A percentile compares a stretch with the other conserved stretches of the same genome.
phyloP scores from a whole-genome alignment of 1,140 invertebrate genomes.

The Cyclina sinensis region DNA sequence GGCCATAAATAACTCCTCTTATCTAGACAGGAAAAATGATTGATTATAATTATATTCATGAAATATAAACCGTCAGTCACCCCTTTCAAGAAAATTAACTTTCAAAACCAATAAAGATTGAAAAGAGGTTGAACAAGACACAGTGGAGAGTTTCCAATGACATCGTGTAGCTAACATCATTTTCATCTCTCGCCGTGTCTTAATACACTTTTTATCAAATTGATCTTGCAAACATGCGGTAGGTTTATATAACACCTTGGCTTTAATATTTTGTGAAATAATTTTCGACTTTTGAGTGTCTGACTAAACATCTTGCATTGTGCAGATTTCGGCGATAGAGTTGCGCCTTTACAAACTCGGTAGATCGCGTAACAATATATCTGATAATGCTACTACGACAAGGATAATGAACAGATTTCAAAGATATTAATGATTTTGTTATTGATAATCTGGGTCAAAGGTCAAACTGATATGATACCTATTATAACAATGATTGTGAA shows the following conservation, averaged over 20 bases:
- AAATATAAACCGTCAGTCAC: slow-evolving; percentile 60
- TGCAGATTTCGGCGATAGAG: background rate
- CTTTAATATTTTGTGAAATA: background rate
- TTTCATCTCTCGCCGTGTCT: background rate
- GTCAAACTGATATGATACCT: slow-evolving; percentile 34
- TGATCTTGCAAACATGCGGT: slow-evolving; percentile 29
- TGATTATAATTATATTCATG: slow-evolving; percentile 69
- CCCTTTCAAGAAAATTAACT: slow-evolving; percentile 68
- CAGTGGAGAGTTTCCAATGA: slow-evolving; percentile 4
- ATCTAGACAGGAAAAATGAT: slow-evolving; percentile 66
- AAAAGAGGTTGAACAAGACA: slow-evolving; percentile 16
- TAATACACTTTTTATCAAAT: slow-evolving; percentile 33
- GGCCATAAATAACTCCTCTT: slow-evolving; percentile 45
- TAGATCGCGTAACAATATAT: background rate
- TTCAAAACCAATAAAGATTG: slow-evolving; percentile 66
- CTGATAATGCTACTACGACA: slow-evolving; percentile 30
- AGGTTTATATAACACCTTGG: slow-evolving; percentile 28
- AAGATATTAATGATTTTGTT: slow-evolving; percentile 45
- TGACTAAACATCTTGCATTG: background rate
- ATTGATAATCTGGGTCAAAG: slow-evolving; percentile 49
- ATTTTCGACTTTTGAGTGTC: background rate
- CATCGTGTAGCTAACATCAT: slow-evolving; percentile 22
- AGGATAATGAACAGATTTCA: slow-evolving; percentile 33
- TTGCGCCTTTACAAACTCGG: background rate
- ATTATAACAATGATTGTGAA: slow-evolving; percentile 20